These are phyloP conservation scores for Conopomorpha cramerella DNA, from an alignment of 1,140 invertebrate species.

Conservation along the genomic window DNA sequence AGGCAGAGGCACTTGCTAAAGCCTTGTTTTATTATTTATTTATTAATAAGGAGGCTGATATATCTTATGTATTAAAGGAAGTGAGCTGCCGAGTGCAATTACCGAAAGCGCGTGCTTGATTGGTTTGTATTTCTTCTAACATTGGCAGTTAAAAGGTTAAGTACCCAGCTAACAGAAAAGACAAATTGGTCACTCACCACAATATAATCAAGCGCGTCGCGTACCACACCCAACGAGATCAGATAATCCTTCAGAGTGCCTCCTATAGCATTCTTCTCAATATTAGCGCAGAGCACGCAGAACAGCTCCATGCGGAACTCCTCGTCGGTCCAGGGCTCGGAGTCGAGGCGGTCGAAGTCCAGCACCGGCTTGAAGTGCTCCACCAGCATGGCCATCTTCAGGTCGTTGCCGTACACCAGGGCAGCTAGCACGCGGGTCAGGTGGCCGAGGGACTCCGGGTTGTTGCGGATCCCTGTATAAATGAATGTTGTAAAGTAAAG, in stretches of 20 bases:
- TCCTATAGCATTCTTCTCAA: slow-evolving; percentile 90
- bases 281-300: slow-evolving; percentile 88
- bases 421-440: slow-evolving; percentile 90
- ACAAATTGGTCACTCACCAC: slow-evolving; percentile 47
- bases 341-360: slow-evolving; percentile 90
- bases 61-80: no score
- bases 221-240: slow-evolving; percentile 83
- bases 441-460: slow-evolving; percentile 79
- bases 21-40: no score
- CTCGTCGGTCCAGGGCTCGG: slow-evolving; percentile 79
- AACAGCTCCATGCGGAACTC: slow-evolving; percentile 90
- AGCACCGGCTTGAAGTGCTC: slow-evolving; percentile 87
- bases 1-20: no score
- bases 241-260: slow-evolving; percentile 93
- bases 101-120: no score
- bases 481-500: no score
- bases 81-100: no score
- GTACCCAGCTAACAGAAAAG: no score
- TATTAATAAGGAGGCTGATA: no score
- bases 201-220: slow-evolving; percentile 87
- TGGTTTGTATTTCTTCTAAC: no score
- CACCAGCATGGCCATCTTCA: slow-evolving; percentile 93
- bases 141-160: no score
- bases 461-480: slow-evolving; percentile 73
- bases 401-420: slow-evolving; percentile 87